phyloP scores from a whole-genome alignment of 1,140 invertebrate genomes.

The Ceratosolen fusciceps region DNA sequence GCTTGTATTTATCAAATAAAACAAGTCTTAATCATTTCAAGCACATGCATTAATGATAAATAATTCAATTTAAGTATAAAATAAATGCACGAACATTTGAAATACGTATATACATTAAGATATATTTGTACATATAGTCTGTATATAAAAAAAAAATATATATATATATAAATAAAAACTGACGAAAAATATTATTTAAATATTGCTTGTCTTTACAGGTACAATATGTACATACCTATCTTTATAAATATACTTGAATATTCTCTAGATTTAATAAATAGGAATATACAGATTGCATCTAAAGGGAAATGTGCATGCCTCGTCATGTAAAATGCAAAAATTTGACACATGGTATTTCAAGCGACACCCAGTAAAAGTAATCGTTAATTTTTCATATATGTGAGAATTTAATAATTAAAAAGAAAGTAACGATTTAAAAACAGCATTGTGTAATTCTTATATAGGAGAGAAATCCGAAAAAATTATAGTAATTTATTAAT shows the following conservation, averaged over 20 bases:
- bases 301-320: constrained; percentile 35
- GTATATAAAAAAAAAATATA: too few relatives aligned
- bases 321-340: constrained; percentile 39
- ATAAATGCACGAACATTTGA: neutral
- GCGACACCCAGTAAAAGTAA: too few relatives aligned
- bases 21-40: constrained; percentile 2
- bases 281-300: neutral
- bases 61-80: constrained; percentile 18
- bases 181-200: constrained; percentile 27
- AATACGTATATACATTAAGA: neutral
- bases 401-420: too few relatives aligned
- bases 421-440: too few relatives aligned
- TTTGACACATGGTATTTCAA: constrained; percentile 46
- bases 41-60: constrained; percentile 45
- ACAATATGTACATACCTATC: constrained; percentile 12
- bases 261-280: constrained; percentile 22
- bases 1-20: neutral
- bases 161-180: too few relatives aligned
- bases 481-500: too few relatives aligned
- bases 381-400: too few relatives aligned
- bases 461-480: too few relatives aligned
- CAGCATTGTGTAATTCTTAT: too few relatives aligned
- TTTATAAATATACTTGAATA: constrained; percentile 15
- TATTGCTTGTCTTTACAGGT: neutral
- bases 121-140: constrained; percentile 25